phyloP scores from a whole-genome alignment of 2,797 vertebrate genomes.

The Thaleichthys pacificus region DNA sequence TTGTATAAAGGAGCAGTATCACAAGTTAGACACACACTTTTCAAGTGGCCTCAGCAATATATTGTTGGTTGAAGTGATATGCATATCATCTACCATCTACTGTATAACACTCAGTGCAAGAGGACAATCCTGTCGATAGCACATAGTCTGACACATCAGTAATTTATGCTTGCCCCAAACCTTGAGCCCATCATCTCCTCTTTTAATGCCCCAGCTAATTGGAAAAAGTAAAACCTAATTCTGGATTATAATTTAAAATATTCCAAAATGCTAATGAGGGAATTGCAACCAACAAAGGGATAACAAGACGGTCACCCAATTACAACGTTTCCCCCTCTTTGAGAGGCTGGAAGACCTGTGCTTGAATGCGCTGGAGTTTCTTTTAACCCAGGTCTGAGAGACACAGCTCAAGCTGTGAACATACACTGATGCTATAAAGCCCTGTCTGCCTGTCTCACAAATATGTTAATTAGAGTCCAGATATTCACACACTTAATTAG shows the following conservation, averaged over 20 bases:
- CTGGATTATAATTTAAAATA: constrained; percentile 80
- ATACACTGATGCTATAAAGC: constrained; percentile 43
- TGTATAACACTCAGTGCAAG: not conserved
- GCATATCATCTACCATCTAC: not conserved
- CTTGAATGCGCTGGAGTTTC: constrained; percentile 23
- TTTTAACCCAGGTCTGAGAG: constrained; percentile 31
- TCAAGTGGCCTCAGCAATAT: not conserved
- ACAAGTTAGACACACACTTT: not conserved
- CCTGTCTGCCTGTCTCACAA: constrained; percentile 65
- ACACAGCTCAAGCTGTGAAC: constrained; percentile 66
- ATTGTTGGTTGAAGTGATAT: not conserved
- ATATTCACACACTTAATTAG: constrained; percentile 78
- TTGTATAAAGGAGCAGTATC: constrained; percentile 13
- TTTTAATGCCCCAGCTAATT: constrained; percentile 65
- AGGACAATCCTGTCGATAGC: not conserved
- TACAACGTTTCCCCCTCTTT: constrained; percentile 56
- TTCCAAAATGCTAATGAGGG: constrained; percentile 80
- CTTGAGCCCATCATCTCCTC: constrained; percentile 45
- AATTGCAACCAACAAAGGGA: constrained; percentile 79
- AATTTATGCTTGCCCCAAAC: constrained; percentile 46
- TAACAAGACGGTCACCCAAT: constrained; percentile 79
- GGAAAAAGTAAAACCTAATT: constrained; percentile 71
- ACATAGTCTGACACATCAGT: constrained; percentile 16
- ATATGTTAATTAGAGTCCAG: constrained; percentile 78
- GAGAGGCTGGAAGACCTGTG: constrained; percentile 61